phyloP scores from a whole-genome alignment of 2,797 vertebrate genomes.

The Rallus crepitans region DNA sequence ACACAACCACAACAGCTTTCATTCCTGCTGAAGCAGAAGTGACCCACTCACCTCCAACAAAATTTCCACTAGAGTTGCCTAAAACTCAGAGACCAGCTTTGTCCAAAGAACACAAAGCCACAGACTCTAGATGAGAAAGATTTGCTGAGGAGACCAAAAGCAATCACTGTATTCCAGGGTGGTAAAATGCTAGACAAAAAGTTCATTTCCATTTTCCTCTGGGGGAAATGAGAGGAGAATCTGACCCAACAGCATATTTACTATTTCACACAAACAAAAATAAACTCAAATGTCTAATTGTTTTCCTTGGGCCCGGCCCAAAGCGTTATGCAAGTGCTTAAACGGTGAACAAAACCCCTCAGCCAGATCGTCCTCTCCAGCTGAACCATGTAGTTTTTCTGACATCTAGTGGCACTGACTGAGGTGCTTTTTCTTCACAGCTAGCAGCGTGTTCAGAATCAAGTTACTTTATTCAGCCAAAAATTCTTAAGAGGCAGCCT shows the following conservation, averaged over 20 bases:
- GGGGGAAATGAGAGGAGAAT: background rate
- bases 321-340: background rate
- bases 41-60: background rate
- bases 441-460: background rate
- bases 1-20: background rate
- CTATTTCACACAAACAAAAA: constrained; percentile 54
- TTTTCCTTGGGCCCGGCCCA: constrained; percentile 50
- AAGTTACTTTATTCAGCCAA: background rate
- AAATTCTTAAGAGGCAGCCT: background rate
- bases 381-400: constrained; percentile 46
- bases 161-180: background rate
- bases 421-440: background rate
- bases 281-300: constrained; percentile 33
- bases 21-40: background rate
- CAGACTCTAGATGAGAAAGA: background rate
- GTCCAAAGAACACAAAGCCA: background rate
- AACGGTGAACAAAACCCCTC: background rate
- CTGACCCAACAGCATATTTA: constrained; percentile 34
- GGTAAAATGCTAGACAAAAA: constrained; percentile 1
- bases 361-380: background rate
- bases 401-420: constrained; percentile 74
- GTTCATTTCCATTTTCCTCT: constrained; percentile 5
- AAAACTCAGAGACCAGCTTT: background rate
- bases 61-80: background rate
- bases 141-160: background rate